These are phyloP conservation scores for Scaptodrosophila latifasciaeformis DNA, from an alignment of 2,888 invertebrate genomes.

Conservation along the genomic window DNA sequence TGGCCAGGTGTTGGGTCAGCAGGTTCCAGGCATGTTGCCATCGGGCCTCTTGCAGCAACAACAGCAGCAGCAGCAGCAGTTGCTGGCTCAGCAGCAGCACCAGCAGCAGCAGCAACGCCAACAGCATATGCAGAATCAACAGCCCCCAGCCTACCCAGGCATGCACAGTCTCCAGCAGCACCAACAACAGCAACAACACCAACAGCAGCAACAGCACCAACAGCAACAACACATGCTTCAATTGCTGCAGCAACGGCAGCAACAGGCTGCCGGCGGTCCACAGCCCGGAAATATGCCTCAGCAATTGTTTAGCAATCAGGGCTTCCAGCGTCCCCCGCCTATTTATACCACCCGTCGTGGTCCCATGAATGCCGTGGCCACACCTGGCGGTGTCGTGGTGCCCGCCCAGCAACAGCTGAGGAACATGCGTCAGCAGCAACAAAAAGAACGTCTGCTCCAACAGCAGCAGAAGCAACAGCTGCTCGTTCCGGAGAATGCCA, in stretches of 20 bases:
- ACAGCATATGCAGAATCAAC: constrained; percentile 57
- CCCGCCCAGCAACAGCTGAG: constrained; percentile 61
- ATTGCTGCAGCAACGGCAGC: constrained; percentile 42
- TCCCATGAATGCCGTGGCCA: constrained; percentile 69
- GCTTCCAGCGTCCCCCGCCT: constrained; percentile 74
- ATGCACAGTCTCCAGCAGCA: constrained; percentile 62
- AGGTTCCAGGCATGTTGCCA: constrained; percentile 36
- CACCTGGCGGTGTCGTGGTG: constrained; percentile 63
- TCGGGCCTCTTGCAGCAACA: constrained; percentile 16
- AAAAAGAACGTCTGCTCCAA: constrained; percentile 84
- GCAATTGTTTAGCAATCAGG: constrained; percentile 66
- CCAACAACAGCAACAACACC: constrained; percentile 61
- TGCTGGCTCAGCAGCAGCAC: constrained; percentile 42
- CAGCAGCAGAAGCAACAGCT: constrained; percentile 88
- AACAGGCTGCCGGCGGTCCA: not conserved
- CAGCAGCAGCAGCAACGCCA: constrained; percentile 53
- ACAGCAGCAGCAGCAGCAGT: constrained; percentile 40
- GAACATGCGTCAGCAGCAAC: constrained; percentile 73
- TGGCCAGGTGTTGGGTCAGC: constrained; percentile 40
- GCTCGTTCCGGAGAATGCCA: constrained; percentile 86
- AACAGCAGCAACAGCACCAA: constrained; percentile 55
- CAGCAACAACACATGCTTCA: constrained; percentile 54
- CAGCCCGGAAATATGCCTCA: constrained; percentile 46
- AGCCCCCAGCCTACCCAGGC: constrained; percentile 70
- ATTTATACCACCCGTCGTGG: constrained; percentile 71